These are phyloP conservation scores for Strix aluco DNA, from an alignment of 2,113 vertebrate species.

Conservation along the genomic window DNA sequence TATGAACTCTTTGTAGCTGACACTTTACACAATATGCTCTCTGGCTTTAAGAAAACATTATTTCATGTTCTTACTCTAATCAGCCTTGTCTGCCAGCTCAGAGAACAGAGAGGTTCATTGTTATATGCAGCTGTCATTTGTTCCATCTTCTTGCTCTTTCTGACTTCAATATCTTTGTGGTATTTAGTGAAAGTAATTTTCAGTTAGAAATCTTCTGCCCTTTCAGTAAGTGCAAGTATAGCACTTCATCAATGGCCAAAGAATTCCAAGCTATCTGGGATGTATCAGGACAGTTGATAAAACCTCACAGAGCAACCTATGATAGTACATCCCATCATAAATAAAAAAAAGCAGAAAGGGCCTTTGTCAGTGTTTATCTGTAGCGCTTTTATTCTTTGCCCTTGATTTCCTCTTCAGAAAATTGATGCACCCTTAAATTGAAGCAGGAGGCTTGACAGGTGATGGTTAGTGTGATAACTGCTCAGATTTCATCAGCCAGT, in stretches of 20 bases:
- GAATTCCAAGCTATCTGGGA: slow-evolving; percentile 93
- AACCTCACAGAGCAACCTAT: slow-evolving; percentile 87
- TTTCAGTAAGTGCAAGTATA: slow-evolving; percentile 88
- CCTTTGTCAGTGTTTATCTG: slow-evolving; percentile 99
- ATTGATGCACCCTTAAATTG: slow-evolving; percentile 99
- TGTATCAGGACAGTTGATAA: slow-evolving; percentile 98
- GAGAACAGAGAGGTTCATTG: slow-evolving; percentile 84
- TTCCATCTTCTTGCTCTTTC: slow-evolving; percentile 78
- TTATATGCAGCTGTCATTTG: slow-evolving; percentile 86
- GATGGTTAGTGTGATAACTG: slow-evolving; percentile 99
- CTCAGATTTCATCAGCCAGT: slow-evolving; percentile 98
- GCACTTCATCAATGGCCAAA: slow-evolving; percentile 97
- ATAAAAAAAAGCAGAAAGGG: slow-evolving; percentile 91
- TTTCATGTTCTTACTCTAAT: slow-evolving; percentile 83
- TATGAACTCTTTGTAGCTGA: slow-evolving; percentile 71
- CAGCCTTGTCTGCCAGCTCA: slow-evolving; percentile 76
- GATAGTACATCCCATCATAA: slow-evolving; percentile 98
- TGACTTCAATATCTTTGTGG: slow-evolving; percentile 87
- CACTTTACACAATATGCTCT: slow-evolving; percentile 77
- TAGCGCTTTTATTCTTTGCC: slow-evolving; percentile 97
- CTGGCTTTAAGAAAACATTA: slow-evolving; percentile 81
- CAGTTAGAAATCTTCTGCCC: slow-evolving; percentile 92
- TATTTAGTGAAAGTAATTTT: slow-evolving; percentile 94
- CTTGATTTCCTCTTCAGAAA: slow-evolving; percentile 99
- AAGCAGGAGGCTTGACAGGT: slow-evolving; percentile 99